Evolutionary conservation across 2,888 invertebrate genomes (phyloP), one percentile per base, ranked within the genome.

Genomic region (Apodemia duryi): DNA sequence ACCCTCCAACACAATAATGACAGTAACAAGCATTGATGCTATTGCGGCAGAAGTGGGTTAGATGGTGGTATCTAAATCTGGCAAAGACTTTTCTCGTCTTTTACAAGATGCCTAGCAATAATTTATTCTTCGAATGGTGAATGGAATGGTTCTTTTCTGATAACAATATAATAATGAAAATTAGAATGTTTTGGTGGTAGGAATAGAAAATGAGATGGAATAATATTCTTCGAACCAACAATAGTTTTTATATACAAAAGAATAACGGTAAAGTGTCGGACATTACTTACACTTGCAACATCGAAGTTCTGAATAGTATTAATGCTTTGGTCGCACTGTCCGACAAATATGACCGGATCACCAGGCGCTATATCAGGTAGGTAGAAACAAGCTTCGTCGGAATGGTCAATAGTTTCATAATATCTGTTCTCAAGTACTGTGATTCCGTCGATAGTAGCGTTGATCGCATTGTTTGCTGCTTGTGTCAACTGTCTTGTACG

Each of bases 341-440:
- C 88, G 4, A 79, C 74, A 62, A 88, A 78, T 2, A 80, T 68
- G 0, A 85, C 78, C 2, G 82, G 73, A 2, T 78, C 74, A 2
- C 78, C 79, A 0, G 79, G 75, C 2, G 69, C 70, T 2, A 81
- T 64, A 0, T 79, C 81, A 1, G 88, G 88, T 51, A 82, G 74
- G 68, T 78, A 83, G 78, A 88, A 88, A 71, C 88, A 88, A 1
- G 77, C 81, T 0, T 71, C 67, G 0, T 78, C 77, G 0, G 77
- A 73, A 9, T 86, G 86, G 63, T 78, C 72, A 1, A 82, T 72
- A 0, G 9, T n/a, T 57, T 83, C 79, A 54, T 73, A 88, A 74
- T 84, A 88, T 3, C 64, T 71, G 38, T 83, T 70, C 6, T 79
- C 73, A 0, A 87, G 69, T 0, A 85, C 83, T n/a, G 74, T 69